Conservation (phyloP, 2,113 vertebrate species). For the Brachyhypopomus gauderio region DNA sequence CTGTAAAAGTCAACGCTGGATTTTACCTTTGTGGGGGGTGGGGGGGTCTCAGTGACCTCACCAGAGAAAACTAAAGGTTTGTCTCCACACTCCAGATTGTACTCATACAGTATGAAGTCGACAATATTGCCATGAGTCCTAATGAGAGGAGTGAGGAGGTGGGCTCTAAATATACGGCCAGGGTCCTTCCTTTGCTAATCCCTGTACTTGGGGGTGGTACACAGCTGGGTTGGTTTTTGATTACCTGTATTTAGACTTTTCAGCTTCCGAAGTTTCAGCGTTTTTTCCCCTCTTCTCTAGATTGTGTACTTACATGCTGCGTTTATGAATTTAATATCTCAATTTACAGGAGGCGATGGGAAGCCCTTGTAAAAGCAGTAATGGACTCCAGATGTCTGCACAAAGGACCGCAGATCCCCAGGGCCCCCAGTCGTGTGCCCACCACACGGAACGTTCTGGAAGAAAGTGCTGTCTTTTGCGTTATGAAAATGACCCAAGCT, state of each 20-base stretch:
- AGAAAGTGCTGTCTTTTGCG: not conserved
- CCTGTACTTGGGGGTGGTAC: not conserved
- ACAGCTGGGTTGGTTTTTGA: conserved; percentile 42
- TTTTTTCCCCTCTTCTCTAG: not conserved
- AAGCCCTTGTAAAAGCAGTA: conserved; percentile 56
- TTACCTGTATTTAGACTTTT: conserved; percentile 44
- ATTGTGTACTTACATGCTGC: conserved; percentile 28
- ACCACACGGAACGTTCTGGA: conserved; percentile 12
- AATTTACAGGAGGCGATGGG: conserved; percentile 56
- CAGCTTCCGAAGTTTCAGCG: conserved; percentile 22
- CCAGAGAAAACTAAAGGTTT: not conserved
- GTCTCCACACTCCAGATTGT: not conserved
- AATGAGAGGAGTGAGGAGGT: not conserved
- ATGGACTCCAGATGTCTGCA: conserved; percentile 58
- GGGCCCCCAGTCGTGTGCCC: conserved; percentile 45
- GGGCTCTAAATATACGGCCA: not conserved
- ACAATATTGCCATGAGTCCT: not conserved
- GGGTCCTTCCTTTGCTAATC: conserved; percentile 7
- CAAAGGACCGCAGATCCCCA: conserved; percentile 36
- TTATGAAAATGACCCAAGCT: conserved; percentile 9
- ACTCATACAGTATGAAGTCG: too few species aligned
- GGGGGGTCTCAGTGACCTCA: not conserved
- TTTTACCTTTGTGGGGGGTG: not conserved
- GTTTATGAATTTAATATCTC: conserved; percentile 59
- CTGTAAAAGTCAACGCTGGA: not conserved